These are phyloP conservation scores for Rynchops niger DNA, from an alignment of 2,113 vertebrate species.

Conservation along the genomic window DNA sequence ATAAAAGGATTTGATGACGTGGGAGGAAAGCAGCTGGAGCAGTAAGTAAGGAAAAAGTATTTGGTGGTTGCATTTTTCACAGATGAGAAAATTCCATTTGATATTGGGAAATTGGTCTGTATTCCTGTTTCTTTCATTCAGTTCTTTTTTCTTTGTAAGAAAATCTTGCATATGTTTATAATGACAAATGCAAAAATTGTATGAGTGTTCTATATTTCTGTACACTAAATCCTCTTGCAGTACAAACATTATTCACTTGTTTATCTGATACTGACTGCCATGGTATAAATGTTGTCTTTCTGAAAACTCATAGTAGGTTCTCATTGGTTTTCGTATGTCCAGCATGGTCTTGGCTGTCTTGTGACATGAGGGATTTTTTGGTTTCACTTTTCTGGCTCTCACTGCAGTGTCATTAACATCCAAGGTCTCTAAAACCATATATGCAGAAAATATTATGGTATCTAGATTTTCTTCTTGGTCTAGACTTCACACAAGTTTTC, in stretches of 20 bases:
- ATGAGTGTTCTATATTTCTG: not conserved
- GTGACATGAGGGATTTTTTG: not conserved
- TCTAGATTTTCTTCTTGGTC: not conserved
- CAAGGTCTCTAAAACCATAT: not conserved
- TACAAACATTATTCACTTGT: not conserved
- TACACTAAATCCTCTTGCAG: not conserved
- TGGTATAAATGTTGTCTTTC: not conserved
- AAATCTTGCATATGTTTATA: not conserved
- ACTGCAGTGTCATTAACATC: not conserved
- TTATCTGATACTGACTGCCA: not conserved
- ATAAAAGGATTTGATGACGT: slow-evolving; percentile 23
- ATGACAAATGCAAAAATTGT: not conserved
- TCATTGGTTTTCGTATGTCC: not conserved
- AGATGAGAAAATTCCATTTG: not conserved
- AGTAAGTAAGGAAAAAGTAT: not conserved
- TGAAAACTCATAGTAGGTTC: not conserved
- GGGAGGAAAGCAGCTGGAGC: slow-evolving; percentile 28
- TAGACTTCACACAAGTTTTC: not conserved
- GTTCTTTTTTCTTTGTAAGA: not conserved
- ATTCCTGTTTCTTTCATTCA: not conserved
- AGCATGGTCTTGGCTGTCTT: not conserved
- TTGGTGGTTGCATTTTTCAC: not conserved
- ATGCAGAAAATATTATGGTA: not conserved
- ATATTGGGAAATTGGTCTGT: not conserved
- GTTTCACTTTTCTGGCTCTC: not conserved